Base-by-base conservation (phyloP, 2,113 vertebrate genomes). In the Peromyscus leucopus region DNA sequence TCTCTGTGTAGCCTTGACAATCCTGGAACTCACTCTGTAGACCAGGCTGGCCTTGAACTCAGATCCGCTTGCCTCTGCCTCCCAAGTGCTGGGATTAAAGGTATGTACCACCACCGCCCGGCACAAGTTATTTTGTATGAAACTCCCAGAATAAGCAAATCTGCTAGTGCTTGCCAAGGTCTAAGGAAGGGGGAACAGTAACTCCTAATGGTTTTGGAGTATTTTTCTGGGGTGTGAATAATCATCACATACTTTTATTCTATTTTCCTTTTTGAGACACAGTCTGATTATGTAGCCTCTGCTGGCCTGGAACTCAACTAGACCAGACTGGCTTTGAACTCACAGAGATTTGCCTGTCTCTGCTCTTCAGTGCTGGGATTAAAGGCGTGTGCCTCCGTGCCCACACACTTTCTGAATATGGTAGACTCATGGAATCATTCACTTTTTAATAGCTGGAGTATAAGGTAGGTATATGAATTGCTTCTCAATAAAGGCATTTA, bases 151-250 rank as follows among this genome's bases (percentile, higher is more conserved):
- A 17, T 17, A 46, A 69, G 51, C 51, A n/a, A 33, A 46, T 11
- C 57, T 24, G 4, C 1, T 0, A 7, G 33, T 2, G 28, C n/a
- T 7, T 86, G 21, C n/a, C 15, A 17, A 31, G 15, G 57, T 4
- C 21, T 1, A 5, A 7, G 8, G 51, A 36, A 0, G 7, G 9
- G 10, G 0, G 21, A 19, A 72, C 0, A 21, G 12, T 11, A 21
- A n/a, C 3, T 2, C 42, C n/a, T 89, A n/a, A 61, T 1, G 3
- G 22, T 26, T 28, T 55, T 63, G 2, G 76, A 7, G 8, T n/a
- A 36, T 71, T 82, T 65, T 36, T 46, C 28, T 0, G 33, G 57
- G 42, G 42, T 12, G 31, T 51, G 48, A 48, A 8, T 28, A 33
- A 42, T n/a, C 51, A 42, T 5, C 22, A 42, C 21, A 21, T 5